Conservation (phyloP, 1,140 invertebrate genomes). For the Lucilia sericata region DNA sequence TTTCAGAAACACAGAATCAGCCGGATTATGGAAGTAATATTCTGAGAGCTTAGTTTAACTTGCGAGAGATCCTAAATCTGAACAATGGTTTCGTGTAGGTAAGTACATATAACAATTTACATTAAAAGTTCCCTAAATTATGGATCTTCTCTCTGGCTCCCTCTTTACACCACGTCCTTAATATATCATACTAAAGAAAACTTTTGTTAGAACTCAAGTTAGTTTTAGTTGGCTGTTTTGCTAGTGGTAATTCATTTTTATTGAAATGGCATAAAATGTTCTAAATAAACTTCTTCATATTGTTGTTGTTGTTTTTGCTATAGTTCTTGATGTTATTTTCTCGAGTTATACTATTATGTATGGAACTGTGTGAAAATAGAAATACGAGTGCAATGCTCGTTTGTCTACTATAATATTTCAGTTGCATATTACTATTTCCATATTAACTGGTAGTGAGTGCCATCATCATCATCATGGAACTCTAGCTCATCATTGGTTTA, state of each 20-base stretch:
- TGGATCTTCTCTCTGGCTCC: not conserved
- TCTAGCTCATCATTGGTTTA: not conserved
- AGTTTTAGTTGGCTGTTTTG: slow-evolving; percentile 30
- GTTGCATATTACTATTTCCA: not conserved
- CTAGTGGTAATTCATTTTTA: slow-evolving; percentile 64
- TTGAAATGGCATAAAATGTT: slow-evolving; percentile 63
- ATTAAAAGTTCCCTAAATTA: too few species aligned
- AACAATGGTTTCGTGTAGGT: too few species aligned
- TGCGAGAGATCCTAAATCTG: too few species aligned
- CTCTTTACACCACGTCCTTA: not conserved
- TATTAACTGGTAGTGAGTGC: not conserved
- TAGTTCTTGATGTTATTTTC: not conserved
- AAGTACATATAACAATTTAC: too few species aligned
- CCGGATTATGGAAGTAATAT: too few species aligned
- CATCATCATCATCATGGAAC: slow-evolving; percentile 13
- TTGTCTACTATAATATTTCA: not conserved
- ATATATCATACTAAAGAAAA: not conserved
- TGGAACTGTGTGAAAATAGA: not conserved
- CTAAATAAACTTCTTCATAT: slow-evolving; percentile 32
- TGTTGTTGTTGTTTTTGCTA: not conserved
- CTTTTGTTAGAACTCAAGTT: slow-evolving; percentile 26
- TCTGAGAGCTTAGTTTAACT: too few species aligned
- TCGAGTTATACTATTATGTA: not conserved
- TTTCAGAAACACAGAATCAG: too few species aligned
- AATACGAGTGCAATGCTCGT: not conserved